phyloP scores from a whole-genome alignment of 2,113 vertebrate genomes.

The Rhea pennata region DNA sequence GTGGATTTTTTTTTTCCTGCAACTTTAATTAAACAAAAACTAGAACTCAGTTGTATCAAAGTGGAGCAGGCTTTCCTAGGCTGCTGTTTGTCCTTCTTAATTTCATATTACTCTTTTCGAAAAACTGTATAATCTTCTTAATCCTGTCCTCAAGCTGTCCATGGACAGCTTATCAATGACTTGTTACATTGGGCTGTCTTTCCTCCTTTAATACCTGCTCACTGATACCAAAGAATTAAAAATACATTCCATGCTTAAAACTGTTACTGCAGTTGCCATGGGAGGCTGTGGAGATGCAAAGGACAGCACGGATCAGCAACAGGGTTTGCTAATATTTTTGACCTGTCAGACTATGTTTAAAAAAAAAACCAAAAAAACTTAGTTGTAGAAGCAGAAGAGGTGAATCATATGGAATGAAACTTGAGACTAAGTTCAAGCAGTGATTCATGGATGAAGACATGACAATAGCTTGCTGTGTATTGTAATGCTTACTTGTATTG shows the following conservation, averaged over 20 bases:
- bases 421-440: no score
- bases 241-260: not conserved
- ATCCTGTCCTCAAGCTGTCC: not conserved
- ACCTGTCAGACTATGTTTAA: no score
- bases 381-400: no score
- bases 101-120: not conserved
- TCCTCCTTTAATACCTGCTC: not conserved
- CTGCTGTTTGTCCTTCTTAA: not conserved
- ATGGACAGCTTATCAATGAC: not conserved
- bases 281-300: not conserved
- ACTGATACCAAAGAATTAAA: not conserved
- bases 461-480: no score
- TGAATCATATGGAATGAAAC: no score
- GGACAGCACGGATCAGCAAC: not conserved
- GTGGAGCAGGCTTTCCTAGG: not conserved
- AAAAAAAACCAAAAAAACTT: no score
- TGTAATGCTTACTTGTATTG: no score
- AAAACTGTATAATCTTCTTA: not conserved
- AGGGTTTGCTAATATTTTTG: no score
- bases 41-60: not conserved
- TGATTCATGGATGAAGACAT: no score
- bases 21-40: no score
- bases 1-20: no score
- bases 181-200: no score
- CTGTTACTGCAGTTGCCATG: not conserved